Conservation (phyloP, 2,797 vertebrate species). For the Myotis vivesi region DNA sequence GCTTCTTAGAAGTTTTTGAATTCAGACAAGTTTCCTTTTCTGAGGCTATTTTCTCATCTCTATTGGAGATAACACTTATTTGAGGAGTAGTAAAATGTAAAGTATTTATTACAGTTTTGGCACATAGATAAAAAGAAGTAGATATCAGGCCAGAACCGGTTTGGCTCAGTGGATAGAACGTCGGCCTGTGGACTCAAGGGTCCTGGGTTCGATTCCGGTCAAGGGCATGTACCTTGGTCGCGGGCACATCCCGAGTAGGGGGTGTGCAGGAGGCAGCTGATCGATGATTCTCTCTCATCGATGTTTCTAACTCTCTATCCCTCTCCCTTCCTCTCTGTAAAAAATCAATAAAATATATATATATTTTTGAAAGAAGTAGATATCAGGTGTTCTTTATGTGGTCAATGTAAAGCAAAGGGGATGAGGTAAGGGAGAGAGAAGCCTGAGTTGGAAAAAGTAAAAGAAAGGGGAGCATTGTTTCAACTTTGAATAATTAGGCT, state of each 20-base stretch:
- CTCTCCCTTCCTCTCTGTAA: too few relatives aligned
- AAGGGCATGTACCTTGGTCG: too few relatives aligned
- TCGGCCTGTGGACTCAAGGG: too few relatives aligned
- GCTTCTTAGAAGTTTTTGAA: background rate
- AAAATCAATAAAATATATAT: too few relatives aligned
- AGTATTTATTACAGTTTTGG: background rate
- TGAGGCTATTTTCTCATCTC: background rate
- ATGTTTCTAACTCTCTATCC: too few relatives aligned
- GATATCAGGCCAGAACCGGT: too few relatives aligned
- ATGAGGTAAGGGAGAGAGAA: conserved; percentile 1
- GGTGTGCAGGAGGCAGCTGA: too few relatives aligned
- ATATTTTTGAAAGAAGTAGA: background rate
- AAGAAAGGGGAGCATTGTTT: conserved; percentile 23
- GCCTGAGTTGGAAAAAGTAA: background rate
- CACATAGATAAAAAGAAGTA: background rate
- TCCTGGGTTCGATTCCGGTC: too few relatives aligned
- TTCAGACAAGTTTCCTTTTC: background rate
- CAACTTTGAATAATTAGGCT: background rate
- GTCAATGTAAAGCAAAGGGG: background rate
- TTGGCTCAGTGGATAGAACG: too few relatives aligned
- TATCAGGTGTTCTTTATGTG: background rate
- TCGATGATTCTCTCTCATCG: too few relatives aligned
- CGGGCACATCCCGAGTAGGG: too few relatives aligned
- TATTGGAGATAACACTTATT: background rate
- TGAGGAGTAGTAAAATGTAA: conserved; percentile 9